Evolutionary conservation across 1,140 invertebrate genomes (phyloP).

Genomic region (Drosophila tani): DNA sequence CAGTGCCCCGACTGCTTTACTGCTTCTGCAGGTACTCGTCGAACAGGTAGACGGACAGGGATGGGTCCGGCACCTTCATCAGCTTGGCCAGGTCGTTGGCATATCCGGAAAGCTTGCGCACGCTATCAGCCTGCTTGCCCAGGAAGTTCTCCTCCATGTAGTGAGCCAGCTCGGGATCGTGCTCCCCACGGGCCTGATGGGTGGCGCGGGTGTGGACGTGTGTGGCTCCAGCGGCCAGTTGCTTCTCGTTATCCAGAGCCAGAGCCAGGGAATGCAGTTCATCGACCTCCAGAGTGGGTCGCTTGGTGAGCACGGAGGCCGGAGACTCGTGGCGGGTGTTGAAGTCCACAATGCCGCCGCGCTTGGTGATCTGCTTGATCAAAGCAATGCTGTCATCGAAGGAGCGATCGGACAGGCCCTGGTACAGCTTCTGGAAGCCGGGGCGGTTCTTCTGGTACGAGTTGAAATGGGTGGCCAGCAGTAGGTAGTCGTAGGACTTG

Average conservation of each 20-base stretch:
- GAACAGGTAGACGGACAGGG: conserved; percentile 90
- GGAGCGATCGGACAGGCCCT: conserved; percentile 89
- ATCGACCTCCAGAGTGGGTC: conserved; percentile 83
- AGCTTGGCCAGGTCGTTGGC: conserved; percentile 90
- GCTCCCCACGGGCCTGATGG: conserved; percentile 72
- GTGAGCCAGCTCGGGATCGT: conserved; percentile 90
- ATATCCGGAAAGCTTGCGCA: conserved; percentile 90
- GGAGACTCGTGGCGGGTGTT: conserved; percentile 47
- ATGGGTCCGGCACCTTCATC: conserved; percentile 87
- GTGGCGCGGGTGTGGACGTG: conserved; percentile 87
- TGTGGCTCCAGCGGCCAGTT: conserved; percentile 88
- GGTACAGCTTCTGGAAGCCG: conserved; percentile 91
- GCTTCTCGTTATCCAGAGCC: conserved; percentile 91
- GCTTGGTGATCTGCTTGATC: conserved; percentile 91
- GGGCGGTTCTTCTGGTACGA: conserved; percentile 91
- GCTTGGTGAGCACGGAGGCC: conserved; percentile 53
- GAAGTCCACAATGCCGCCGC: conserved; percentile 86
- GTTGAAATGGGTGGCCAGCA: conserved; percentile 91
- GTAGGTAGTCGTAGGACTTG: conserved; percentile 90
- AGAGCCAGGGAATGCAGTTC: conserved; percentile 90
- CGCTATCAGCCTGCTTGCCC: conserved; percentile 88
- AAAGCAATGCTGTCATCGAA: conserved; percentile 91
- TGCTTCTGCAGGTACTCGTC: conserved; percentile 91
- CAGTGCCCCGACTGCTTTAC: conserved; percentile 48
- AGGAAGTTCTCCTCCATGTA: conserved; percentile 92